Base-by-base conservation (phyloP, 2,113 vertebrate species). In the Mola mola region DNA sequence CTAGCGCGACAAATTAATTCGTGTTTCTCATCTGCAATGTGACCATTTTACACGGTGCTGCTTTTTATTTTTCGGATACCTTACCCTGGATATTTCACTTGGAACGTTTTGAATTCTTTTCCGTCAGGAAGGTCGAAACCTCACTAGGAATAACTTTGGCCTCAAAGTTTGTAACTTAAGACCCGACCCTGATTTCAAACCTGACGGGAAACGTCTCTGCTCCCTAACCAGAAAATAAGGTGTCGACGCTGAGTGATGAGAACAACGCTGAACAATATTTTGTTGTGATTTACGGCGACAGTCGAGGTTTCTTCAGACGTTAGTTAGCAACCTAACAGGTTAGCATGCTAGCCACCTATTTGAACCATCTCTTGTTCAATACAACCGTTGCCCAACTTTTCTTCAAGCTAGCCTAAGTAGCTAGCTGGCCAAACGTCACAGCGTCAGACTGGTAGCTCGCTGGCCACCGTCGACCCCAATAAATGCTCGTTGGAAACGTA, bases 71-170 rank as follows among this genome's bases (percentile, higher is more conserved):
- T 46, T 36, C 15, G 58, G 62, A 56, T 24, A 37, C n/a, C 5
- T 15, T 24, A 4, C 19, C 58, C 20, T 31, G 77, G 72, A 66
- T 61, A 60, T 67, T 31, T 62, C 7, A 1, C 42, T 51, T 48
- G 65, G 51, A 48, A 52, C 50, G 55, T 78, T 74, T 75, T 52
- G 28, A 71, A 15, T 79, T 38, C 55, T 75, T 82, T 69, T 40
- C 34, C 44, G 56, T 50, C 68, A 31, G 77, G 56, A 82, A 85
- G 86, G 81, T 88, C 79, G 75, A 79, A 55, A 72, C 61, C 64
- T 82, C 73, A 40, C 49, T 73, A 59, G 81, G 83, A 77, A 83
- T 70, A 84, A 88, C 70, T 89, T 87, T 79, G 83, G 83, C 83
- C 87, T 85, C 72, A 83, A 87, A 85, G 79, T 89, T 89, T 87